Base-by-base conservation (phyloP, 2,797 vertebrate genomes). In the Melopsittacus undulatus region DNA sequence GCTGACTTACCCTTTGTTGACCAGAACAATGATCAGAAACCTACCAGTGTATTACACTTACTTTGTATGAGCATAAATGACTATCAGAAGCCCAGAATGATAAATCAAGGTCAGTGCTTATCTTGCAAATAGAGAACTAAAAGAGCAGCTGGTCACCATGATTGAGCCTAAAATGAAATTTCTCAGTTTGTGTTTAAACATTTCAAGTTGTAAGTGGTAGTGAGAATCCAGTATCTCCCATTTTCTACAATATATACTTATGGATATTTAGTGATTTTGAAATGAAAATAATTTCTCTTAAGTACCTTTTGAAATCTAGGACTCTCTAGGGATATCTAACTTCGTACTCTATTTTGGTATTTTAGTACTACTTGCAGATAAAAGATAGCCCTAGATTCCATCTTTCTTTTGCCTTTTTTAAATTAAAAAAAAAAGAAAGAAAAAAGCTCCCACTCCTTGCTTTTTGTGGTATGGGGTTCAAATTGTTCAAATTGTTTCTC, bases 101-200 rank as follows among this genome's bases (percentile, higher is more conserved):
- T 57, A 83, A 77, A 80, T 67, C 52, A 94, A 74, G 75, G 43
- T 76, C 52, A 83, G 27, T 49, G n/a, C 14, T 94, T 93, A 49
- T 89, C 67, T 93, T 84, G 36, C 32, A 93, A 32, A 83, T 34
- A 64, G n/a, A 76, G 92, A 72, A 67, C 75, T 67, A 63, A 74
- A 95, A 75, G 72, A 91, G 48, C 59, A 91, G 59, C 63, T 94
- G 81, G 49, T 49, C 78, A 91, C 34, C 24, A 43, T 80, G 90
- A 89, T 14, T 87, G 66, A 91, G 20, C 56, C 24, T 85, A 75
- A 87, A 95, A 92, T 92, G 72, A 89, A 13, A 77, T 74, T 64
- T n/a, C 34, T 85, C 48, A 68, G 24, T 43, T 64, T 4, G 1
- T 89, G 72, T 91, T 91, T 92, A 75, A 96, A 78, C 23, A 77